Evolutionary conservation across 2,888 invertebrate genomes (phyloP), one percentile per base, ranked within the genome.

Genomic region (Xestobium rufovillosum): DNA sequence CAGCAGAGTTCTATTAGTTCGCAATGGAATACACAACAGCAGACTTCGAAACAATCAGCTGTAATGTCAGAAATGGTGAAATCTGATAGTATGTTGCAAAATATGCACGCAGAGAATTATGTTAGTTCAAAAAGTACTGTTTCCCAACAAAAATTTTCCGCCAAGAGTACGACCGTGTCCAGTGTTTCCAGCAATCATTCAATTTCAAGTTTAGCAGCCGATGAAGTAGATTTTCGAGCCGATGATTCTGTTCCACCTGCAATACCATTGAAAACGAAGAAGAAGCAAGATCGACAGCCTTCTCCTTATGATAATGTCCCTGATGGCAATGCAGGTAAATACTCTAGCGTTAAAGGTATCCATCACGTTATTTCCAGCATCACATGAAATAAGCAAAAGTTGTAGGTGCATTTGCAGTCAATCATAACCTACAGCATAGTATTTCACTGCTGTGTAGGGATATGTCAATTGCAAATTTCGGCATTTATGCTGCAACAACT

Each of bases 241-340:
- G 50, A 47, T 29, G 57, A 61, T 14, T 47, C 52, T 11, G 49
- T 60, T 26, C 73, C 75, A 6, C 78, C 79, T 3, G 77, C 79
- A 1, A 63, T 80, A 36, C 80, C 80, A n/a, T 72, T 72, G 47
- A 80, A 80, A 54, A 71, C 68, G 34, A 68, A 72, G 40, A 60
- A 60, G 42, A 66, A 67, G 50, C 70, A 71, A 52, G 76, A 78
- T 41, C 65, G 78, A 31, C 71, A 76, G 41, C 71, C 76, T 39
- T 81, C 81, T 19, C 80, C 80, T 39, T 82, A 83, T 56, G 83
- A 84, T 63, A 81, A 83, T 57, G 75, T 81, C 48, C 63, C 65
- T 47, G 61, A 65, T 34, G 57, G 57, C 38, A 57, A 51, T 45
- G 44, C 53, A 33, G 55, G 57, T 56, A 38, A 50, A 43, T 38